phyloP scores from a whole-genome alignment of 2,888 invertebrate species.

The Podabrus alpinus region DNA sequence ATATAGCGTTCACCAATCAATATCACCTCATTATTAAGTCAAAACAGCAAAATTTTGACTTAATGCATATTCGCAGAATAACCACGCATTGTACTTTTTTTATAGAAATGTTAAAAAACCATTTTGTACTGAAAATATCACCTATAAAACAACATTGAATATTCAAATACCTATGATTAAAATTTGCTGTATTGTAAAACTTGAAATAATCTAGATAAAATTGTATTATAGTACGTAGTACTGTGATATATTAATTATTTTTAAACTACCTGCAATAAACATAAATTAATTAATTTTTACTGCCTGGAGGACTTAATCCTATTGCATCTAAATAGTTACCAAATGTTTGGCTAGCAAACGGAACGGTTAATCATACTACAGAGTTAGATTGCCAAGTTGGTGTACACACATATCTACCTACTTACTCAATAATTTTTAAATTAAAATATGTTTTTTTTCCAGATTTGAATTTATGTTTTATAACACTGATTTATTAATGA shows the following conservation, averaged over 20 bases:
- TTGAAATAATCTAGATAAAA: neutral
- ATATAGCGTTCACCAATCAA: too few species aligned
- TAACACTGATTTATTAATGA: neutral
- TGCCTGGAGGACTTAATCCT: neutral
- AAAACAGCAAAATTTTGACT: too few species aligned
- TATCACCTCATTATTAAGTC: too few species aligned
- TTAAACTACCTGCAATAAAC: neutral
- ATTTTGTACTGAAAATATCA: too few species aligned
- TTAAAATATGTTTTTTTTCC: neutral
- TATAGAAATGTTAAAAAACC: too few species aligned
- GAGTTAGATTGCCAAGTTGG: neutral
- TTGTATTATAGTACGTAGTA: neutral
- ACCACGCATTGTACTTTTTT: too few species aligned
- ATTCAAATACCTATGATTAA: neutral
- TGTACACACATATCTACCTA: neutral
- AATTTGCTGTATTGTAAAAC: neutral
- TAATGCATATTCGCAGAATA: too few species aligned
- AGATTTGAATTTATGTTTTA: neutral
- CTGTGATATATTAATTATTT: neutral
- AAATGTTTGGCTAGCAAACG: neutral
- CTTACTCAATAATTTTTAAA: neutral
- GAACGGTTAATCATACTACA: neutral
- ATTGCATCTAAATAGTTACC: neutral
- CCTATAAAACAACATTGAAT: neutral
- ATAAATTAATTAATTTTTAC: neutral